These are phyloP conservation scores for Simalia tracyae DNA, from an alignment of 2,797 vertebrate species.

Conservation along the genomic window DNA sequence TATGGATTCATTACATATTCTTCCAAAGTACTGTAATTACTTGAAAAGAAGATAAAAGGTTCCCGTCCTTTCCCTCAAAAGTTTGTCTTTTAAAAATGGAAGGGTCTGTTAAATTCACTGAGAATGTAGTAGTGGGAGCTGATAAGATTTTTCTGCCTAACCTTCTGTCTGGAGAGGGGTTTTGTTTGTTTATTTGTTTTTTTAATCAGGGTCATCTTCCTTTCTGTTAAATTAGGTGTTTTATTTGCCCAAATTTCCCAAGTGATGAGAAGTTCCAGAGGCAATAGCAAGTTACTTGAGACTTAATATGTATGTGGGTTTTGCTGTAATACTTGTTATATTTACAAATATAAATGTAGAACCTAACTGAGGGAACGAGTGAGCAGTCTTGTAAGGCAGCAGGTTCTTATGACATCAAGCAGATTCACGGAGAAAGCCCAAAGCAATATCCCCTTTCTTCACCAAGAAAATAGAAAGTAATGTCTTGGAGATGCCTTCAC, in stretches of 20 bases:
- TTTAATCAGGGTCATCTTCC: too few relatives aligned
- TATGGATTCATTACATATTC: not conserved
- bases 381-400: not conserved
- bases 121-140: not conserved
- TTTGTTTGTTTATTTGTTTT: not conserved
- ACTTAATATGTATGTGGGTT: not conserved
- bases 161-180: not conserved
- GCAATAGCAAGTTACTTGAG: not conserved
- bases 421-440: not conserved
- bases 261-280: not conserved
- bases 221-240: not conserved
- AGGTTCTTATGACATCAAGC: not conserved
- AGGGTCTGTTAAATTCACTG: not conserved
- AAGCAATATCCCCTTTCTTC: too few relatives aligned
- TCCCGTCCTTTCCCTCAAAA: not conserved
- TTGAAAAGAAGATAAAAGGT: not conserved
- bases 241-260: not conserved
- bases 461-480: too few relatives aligned
- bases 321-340: not conserved
- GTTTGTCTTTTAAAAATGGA: not conserved
- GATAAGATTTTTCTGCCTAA: not conserved
- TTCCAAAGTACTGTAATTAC: not conserved
- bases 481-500: too few relatives aligned
- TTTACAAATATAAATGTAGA: not conserved
- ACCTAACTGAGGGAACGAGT: not conserved